Evolutionary conservation across 2,888 invertebrate species (phyloP), one percentile per base, ranked within the genome.

Genomic region (Caenorhabditis drosophilae): DNA sequence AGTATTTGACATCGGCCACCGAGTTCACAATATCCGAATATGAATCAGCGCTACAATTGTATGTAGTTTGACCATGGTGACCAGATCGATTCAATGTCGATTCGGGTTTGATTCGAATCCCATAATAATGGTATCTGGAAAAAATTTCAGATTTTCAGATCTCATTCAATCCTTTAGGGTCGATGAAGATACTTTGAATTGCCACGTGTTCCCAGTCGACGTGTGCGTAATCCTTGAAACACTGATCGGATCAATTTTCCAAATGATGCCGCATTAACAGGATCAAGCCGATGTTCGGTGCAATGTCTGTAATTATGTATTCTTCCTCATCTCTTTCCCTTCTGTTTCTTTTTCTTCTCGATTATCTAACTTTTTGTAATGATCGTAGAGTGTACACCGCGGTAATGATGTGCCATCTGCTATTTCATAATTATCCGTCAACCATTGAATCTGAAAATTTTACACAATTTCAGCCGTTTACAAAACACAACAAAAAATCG

Each of bases 191-290:
- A n/a, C 61, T 82, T 82, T 9, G 80, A 80, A 62, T 82, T 81
- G n/a, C 82, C 82, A 18, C 82, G 89, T 2, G 97, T 98, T 69
- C 98, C 98, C 44, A 98, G 88, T 53, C 98, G 89, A 76, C 94
- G 87, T 16, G 98, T 98, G 70, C 95, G 88, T 79, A 98, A 88
- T 18, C 97, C 97, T 76, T 95, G 88, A 87, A 99, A 98, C 66
- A 98, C 97, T 2, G 96, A 95, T 62, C 98, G 90, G 83, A 98
- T 98, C 40, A 98, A 88, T 86, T 99, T 98, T 67, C 98, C 98
- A 87, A 99, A 99, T 34, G 95, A 96, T 9, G 98, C 98, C 36
- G 97, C 96, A 87, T 99, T 99, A 69, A 99, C 96, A 0, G 98
- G 96, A 85, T 97, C 97, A 73, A 98, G 88, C 84, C 93, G 93